Evolutionary conservation across 1,140 invertebrate species (phyloP).

Genomic region (Akabosia matsudoensis): DNA sequence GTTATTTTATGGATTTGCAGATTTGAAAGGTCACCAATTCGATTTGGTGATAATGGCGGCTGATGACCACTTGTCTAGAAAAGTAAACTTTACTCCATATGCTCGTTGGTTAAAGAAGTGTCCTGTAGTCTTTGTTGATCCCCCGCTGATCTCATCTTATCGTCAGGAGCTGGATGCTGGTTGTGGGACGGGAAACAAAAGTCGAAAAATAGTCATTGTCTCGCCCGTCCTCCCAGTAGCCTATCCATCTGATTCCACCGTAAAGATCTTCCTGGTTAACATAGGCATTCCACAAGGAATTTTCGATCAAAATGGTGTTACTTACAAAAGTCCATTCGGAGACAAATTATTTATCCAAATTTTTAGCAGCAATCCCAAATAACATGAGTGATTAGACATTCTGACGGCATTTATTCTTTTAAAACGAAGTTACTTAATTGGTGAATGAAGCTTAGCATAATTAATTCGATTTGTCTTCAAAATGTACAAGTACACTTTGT

Average conservation of each 20-base stretch:
- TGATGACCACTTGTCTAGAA: constrained; percentile 26
- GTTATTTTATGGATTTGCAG: constrained; percentile 19
- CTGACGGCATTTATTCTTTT: background rate
- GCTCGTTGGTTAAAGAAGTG: background rate
- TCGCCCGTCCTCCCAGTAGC: constrained; percentile 32
- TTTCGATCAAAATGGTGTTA: constrained; percentile 28
- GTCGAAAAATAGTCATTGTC: constrained; percentile 23
- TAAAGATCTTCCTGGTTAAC: constrained; percentile 40
- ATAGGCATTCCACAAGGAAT: constrained; percentile 37
- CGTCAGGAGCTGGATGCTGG: background rate
- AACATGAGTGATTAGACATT: background rate
- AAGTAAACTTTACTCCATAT: background rate
- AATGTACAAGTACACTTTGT: too few species aligned
- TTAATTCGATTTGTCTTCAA: too few species aligned
- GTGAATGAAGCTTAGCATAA: too few species aligned
- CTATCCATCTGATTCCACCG: constrained; percentile 20
- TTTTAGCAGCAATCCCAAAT: constrained; percentile 24
- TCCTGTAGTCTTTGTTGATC: constrained; percentile 15
- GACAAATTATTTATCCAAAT: constrained; percentile 41
- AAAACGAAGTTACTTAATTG: too few species aligned
- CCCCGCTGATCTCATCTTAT: constrained; percentile 16
- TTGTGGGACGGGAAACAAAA: background rate
- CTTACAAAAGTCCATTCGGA: constrained; percentile 40
- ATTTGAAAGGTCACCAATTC: constrained; percentile 24
- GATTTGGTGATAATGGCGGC: constrained; percentile 34